Conservation (phyloP, 1,140 invertebrate species). For the Atta colombica region DNA sequence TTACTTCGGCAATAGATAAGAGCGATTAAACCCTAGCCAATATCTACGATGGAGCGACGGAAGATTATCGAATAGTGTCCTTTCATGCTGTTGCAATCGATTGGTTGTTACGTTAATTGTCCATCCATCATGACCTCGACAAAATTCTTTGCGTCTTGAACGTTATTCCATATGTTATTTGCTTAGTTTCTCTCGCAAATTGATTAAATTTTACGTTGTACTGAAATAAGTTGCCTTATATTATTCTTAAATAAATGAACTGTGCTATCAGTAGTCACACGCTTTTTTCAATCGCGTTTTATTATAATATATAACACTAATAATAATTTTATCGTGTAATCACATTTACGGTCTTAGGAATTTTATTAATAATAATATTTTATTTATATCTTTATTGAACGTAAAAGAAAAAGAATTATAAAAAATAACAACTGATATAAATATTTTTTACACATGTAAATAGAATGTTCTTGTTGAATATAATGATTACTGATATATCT, state of each 20-base stretch:
- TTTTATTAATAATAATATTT: not conserved
- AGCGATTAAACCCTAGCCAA: slow-evolving; percentile 41
- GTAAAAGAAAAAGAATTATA: not conserved
- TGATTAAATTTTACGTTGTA: not conserved
- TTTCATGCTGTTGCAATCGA: slow-evolving; percentile 16
- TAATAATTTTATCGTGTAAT: not conserved
- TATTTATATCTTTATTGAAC: not conserved
- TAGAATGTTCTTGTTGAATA: not conserved
- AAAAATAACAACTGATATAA: not conserved
- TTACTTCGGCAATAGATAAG: slow-evolving; percentile 59
- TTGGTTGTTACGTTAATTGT: not conserved
- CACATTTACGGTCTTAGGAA: too few relatives aligned
- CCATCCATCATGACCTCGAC: not conserved
- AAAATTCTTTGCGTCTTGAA: not conserved
- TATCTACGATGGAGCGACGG: slow-evolving; percentile 6
- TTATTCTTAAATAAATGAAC: not conserved
- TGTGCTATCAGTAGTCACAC: not conserved
- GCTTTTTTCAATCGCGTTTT: not conserved
- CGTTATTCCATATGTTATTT: not conserved
- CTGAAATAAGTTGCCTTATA: not conserved
- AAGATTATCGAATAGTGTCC: slow-evolving; percentile 44
- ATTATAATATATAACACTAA: not conserved
- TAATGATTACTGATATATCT: not conserved
- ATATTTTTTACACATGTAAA: not conserved
- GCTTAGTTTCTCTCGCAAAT: not conserved